Evolutionary conservation across 92 coral and sea anemone species (phyloP).

Genomic region (Phymanthus crucifer): DNA sequence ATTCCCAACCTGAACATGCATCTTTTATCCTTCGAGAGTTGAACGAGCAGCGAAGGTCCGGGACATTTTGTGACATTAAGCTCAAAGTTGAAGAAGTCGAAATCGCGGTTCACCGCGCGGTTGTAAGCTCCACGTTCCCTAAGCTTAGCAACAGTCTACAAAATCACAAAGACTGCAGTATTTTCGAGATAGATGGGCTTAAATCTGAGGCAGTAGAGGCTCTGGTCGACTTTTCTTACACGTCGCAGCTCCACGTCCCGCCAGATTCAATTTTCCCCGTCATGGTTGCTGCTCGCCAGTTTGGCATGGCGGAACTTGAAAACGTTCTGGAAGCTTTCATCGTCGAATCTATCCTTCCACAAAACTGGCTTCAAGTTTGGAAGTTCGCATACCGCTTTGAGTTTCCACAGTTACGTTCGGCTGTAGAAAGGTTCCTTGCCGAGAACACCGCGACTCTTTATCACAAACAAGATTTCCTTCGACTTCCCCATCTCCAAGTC

Average conservation of each 20-base stretch:
- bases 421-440: slow-evolving; percentile 78
- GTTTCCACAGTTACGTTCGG: slow-evolving; percentile 55
- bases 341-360: slow-evolving; percentile 65
- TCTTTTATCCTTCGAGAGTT: slow-evolving; percentile 51
- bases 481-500: slow-evolving; percentile 88
- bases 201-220: slow-evolving; percentile 85
- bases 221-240: slow-evolving; percentile 80
- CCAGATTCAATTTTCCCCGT: slow-evolving; percentile 61
- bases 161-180: slow-evolving; percentile 46
- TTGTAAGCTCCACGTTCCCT: slow-evolving; percentile 79
- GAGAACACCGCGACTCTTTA: slow-evolving; percentile 67
- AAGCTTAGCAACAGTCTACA: slow-evolving; percentile 52
- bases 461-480: slow-evolving; percentile 83
- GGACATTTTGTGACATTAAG: slow-evolving; percentile 70
- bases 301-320: slow-evolving; percentile 74
- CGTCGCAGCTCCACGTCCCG: slow-evolving; percentile 62
- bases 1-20: slow-evolving; percentile 36
- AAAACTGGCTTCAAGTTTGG: slow-evolving; percentile 77
- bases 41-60: slow-evolving; percentile 71
- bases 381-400: slow-evolving; percentile 57
- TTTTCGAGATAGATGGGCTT: slow-evolving; percentile 69
- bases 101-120: slow-evolving; percentile 78
- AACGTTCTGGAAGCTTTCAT: slow-evolving; percentile 63
- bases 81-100: slow-evolving; percentile 69
- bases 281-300: slow-evolving; percentile 62